Evolutionary conservation across 2,113 vertebrate genomes (phyloP).

Genomic region (Numida meleagris): DNA sequence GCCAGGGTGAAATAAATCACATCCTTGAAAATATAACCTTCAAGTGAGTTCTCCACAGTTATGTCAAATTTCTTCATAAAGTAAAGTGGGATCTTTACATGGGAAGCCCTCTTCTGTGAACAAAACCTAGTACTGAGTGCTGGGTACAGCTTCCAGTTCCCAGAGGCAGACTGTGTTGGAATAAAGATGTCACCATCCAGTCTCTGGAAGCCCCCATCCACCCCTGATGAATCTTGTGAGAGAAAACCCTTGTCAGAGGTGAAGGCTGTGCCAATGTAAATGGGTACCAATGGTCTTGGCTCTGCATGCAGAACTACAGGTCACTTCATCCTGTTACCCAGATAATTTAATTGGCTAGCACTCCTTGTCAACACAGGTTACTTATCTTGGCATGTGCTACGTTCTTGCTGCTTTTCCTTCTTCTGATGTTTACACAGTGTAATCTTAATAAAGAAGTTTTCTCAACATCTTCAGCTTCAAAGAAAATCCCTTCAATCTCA

Average conservation of each 20-base stretch:
- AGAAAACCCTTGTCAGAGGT: not conserved
- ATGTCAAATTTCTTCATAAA: not conserved
- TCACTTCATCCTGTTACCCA: not conserved
- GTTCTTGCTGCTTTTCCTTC: not conserved
- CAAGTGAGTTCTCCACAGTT: not conserved
- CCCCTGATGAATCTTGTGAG: not conserved
- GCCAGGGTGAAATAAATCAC: not conserved
- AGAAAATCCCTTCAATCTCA: not conserved
- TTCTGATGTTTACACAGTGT: not conserved
- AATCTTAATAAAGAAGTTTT: not conserved
- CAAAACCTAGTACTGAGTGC: not conserved
- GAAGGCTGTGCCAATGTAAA: not conserved
- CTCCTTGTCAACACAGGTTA: not conserved
- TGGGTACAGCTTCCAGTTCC: not conserved
- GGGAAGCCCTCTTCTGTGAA: not conserved
- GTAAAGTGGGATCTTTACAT: not conserved
- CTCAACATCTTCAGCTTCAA: not conserved
- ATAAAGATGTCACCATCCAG: not conserved
- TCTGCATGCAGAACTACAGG: not conserved
- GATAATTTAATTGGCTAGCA: not conserved
- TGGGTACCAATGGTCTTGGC: not conserved
- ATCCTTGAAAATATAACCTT: not conserved
- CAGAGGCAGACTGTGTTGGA: not conserved
- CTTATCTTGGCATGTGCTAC: not conserved
- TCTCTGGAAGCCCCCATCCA: not conserved